Evolutionary conservation across 2,113 vertebrate genomes (phyloP).

Genomic region (Strix aluco): DNA sequence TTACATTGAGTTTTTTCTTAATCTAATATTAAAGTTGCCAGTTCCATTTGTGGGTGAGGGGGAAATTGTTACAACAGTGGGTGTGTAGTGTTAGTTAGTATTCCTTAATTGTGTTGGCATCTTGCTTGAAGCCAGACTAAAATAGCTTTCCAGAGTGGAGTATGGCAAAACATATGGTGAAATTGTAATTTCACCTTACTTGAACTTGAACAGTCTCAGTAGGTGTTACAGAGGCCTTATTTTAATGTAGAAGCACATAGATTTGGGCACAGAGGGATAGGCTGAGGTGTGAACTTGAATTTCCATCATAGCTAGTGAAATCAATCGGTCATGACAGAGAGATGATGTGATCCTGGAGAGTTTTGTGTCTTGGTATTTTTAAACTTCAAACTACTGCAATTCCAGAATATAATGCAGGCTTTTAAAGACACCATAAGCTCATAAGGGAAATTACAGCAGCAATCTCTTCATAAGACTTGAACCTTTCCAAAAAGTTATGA

Average conservation of each 20-base stretch:
- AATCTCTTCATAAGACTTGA: background rate
- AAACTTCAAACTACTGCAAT: background rate
- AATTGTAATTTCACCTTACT: constrained; percentile 27
- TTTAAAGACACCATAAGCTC: background rate
- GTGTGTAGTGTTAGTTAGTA: constrained; percentile 51
- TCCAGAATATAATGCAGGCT: background rate
- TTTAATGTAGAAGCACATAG: background rate
- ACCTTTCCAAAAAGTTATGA: background rate
- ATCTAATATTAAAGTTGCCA: constrained; percentile 5
- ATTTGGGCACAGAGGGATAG: background rate
- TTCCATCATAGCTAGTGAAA: background rate
- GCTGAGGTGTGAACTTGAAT: constrained; percentile 15
- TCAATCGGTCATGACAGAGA: background rate
- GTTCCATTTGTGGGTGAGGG: constrained; percentile 5
- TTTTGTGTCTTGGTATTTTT: constrained; percentile 5
- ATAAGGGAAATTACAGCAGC: background rate
- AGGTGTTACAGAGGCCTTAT: background rate
- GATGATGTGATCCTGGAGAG: background rate
- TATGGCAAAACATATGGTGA: constrained; percentile 42
- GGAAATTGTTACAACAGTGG: constrained; percentile 51
- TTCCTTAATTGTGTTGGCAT: constrained; percentile 50
- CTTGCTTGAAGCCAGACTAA: constrained; percentile 23
- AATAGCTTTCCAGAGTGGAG: constrained; percentile 42
- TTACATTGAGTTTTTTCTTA: background rate
- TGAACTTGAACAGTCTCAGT: constrained; percentile 22